These are phyloP conservation scores for Lutraria lutraria DNA, from an alignment of 2,888 invertebrate genomes.

Conservation along the genomic window DNA sequence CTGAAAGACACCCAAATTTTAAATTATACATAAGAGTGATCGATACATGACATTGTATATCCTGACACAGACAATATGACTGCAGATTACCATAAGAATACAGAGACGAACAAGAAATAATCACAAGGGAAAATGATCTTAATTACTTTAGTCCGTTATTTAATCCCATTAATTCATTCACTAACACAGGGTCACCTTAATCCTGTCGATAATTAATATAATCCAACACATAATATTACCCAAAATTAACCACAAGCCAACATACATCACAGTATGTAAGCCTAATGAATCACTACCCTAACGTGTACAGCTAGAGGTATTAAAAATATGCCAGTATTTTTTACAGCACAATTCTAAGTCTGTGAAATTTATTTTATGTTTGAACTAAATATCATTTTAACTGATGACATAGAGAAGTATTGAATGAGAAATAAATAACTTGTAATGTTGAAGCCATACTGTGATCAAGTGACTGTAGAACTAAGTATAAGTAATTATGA, in stretches of 20 bases:
- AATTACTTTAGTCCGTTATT: not conserved
- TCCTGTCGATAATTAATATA: not conserved
- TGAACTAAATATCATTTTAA: not conserved
- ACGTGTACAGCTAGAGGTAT: not conserved
- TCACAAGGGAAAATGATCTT: slow-evolving; percentile 4
- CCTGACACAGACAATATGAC: not conserved
- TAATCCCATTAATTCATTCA: not conserved
- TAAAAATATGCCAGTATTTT: not conserved
- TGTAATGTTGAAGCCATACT: not conserved
- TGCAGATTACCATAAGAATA: not conserved
- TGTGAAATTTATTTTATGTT: not conserved
- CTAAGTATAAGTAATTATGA: not conserved
- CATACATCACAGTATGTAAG: not conserved
- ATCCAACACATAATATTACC: not conserved
- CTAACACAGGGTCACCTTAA: not conserved
- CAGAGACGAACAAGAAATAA: not conserved
- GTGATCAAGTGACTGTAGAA: not conserved
- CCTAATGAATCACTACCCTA: not conserved
- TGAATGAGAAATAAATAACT: not conserved
- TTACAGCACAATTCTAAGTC: not conserved
- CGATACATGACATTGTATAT: not conserved
- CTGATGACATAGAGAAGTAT: not conserved
- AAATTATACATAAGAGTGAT: too few relatives aligned
- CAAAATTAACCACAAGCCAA: not conserved
- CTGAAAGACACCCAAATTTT: too few relatives aligned